Evolutionary conservation across 2,113 vertebrate genomes (phyloP).

Genomic region (Fulica atra): DNA sequence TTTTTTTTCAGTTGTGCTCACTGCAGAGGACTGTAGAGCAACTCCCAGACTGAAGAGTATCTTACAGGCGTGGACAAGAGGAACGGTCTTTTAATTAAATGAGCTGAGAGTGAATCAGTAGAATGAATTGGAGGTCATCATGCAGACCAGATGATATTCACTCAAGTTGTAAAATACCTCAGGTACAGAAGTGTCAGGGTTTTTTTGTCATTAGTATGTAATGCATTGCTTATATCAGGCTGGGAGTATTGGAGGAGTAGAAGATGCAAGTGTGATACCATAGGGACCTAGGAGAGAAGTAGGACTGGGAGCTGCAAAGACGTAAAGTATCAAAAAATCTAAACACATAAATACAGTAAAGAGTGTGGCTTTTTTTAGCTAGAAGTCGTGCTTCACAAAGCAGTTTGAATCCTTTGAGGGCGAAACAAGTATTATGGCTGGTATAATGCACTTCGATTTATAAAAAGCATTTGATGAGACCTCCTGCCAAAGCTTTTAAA

Average conservation of each 20-base stretch:
- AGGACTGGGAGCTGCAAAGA: neutral
- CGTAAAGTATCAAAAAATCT: neutral
- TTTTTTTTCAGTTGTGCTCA: neutral
- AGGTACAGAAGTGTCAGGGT: neutral
- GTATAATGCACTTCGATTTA: slow-evolving; percentile 49
- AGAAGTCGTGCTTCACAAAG: neutral
- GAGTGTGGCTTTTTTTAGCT: neutral
- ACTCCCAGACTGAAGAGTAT: neutral
- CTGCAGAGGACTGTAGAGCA: neutral
- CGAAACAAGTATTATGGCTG: neutral
- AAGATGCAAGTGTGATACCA: neutral
- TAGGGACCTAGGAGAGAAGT: neutral
- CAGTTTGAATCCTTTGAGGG: neutral
- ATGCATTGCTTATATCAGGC: neutral
- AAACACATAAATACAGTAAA: neutral
- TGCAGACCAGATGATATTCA: neutral
- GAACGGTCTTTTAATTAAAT: neutral
- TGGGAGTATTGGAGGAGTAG: neutral
- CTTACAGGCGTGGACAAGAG: neutral
- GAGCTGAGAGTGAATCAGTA: neutral
- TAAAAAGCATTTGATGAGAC: slow-evolving; percentile 30
- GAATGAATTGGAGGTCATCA: neutral
- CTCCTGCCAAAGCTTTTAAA: slow-evolving; percentile 55
- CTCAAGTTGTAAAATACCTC: neutral
- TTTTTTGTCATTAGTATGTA: neutral